Conservation (phyloP, 2,113 vertebrate species). For the Caretta caretta region DNA sequence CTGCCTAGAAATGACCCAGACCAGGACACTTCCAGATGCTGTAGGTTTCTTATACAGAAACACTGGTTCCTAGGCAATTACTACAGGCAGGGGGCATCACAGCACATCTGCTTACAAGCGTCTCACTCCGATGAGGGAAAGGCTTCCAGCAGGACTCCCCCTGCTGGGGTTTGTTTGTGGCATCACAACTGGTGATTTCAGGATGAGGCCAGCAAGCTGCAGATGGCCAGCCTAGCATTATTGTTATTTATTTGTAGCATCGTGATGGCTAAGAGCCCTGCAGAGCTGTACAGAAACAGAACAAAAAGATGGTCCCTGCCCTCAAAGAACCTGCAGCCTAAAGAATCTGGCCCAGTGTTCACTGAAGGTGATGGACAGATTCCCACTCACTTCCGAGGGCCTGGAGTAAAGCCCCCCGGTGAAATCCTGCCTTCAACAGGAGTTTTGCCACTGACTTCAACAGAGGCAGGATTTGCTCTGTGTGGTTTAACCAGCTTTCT, state of each 20-base stretch:
- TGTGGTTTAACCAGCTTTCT: fast-evolving
- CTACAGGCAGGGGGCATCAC: neutral
- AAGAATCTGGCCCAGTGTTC: neutral
- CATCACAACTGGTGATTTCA: neutral
- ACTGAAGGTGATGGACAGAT: neutral
- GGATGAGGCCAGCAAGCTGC: neutral
- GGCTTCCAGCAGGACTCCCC: neutral
- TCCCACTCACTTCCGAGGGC: neutral
- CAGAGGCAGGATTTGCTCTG: fast-evolving
- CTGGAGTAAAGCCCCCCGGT: neutral
- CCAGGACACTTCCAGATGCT: neutral
- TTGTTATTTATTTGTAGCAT: neutral
- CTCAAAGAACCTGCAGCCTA: neutral
- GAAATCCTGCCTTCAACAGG: neutral
- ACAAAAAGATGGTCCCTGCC: neutral
- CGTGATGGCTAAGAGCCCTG: neutral
- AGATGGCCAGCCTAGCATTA: neutral
- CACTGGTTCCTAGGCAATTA: neutral
- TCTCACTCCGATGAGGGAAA: neutral
- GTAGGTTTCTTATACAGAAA: neutral
- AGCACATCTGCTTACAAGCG: neutral
- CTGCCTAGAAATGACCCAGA: neutral
- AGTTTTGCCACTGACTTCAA: fast-evolving
- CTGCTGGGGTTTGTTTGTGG: neutral
- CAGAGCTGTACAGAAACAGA: neutral